phyloP scores from a whole-genome alignment of 2,797 vertebrate genomes.

The Aplochiton taeniatus region DNA sequence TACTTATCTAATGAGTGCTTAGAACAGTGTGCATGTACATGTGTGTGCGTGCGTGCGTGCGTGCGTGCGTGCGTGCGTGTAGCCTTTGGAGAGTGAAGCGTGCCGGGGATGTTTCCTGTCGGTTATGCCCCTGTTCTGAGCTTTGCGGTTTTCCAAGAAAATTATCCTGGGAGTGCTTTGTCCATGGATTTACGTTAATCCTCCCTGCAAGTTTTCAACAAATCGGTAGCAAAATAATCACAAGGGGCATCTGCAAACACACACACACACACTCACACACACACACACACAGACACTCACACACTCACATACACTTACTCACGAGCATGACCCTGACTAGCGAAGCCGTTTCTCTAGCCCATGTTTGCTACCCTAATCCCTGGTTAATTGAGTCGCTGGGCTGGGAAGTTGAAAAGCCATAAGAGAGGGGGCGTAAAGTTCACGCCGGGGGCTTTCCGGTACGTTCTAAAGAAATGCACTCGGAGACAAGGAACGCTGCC shows the following conservation, averaged over 20 bases:
- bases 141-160: constrained; percentile 58
- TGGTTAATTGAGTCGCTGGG: constrained; percentile 25
- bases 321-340: background rate
- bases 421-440: constrained; percentile 19
- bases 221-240: constrained; percentile 42
- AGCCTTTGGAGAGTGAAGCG: too few relatives aligned
- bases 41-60: too few relatives aligned
- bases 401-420: constrained; percentile 14
- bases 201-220: constrained; percentile 36
- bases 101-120: too few relatives aligned
- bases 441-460: constrained; percentile 7
- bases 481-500: constrained; percentile 17
- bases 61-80: too few relatives aligned
- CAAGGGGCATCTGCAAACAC: constrained; percentile 30
- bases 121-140: background rate
- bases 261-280: constrained; percentile 3
- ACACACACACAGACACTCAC: background rate
- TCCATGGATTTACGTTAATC: constrained; percentile 32
- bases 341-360: constrained; percentile 2
- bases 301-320: too few relatives aligned
- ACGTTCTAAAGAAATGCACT: constrained; percentile 29
- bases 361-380: constrained; percentile 15
- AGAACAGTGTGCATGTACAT: too few relatives aligned
- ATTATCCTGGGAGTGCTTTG: constrained; percentile 35
- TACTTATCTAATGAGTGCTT: too few relatives aligned